Evolutionary conservation across 2,113 vertebrate species (phyloP).

Genomic region (Physeter macrocephalus): DNA sequence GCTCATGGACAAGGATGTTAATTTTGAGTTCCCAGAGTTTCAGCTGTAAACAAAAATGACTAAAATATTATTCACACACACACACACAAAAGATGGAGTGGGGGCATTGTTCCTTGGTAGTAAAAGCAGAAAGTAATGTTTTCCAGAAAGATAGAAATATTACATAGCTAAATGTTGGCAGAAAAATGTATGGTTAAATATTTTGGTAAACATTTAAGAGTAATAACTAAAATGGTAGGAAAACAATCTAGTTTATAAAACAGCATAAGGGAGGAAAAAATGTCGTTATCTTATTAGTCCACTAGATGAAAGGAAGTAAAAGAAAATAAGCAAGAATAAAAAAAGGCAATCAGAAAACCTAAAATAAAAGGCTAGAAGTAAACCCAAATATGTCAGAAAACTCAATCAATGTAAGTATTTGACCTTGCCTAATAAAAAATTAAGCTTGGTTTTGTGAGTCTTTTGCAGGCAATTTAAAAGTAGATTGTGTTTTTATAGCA

Average conservation of each 20-base stretch:
- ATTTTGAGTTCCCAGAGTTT: too few relatives aligned
- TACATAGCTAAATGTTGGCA: neutral
- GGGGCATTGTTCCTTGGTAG: neutral
- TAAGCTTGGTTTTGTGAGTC: neutral
- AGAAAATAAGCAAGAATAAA: constrained; percentile 23
- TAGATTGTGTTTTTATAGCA: neutral
- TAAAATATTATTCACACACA: too few relatives aligned
- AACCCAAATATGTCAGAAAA: neutral
- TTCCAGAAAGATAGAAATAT: constrained; percentile 13
- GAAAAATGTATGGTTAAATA: neutral
- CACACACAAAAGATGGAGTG: too few relatives aligned
- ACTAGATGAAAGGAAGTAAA: neutral
- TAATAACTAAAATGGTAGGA: neutral
- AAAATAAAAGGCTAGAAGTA: neutral
- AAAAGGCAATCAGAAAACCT: neutral
- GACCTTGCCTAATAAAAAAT: constrained; percentile 14
- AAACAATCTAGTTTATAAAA: neutral
- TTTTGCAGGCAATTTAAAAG: neutral
- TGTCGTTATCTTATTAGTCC: neutral
- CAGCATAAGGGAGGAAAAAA: neutral
- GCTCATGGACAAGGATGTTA: too few relatives aligned
- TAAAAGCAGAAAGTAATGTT: neutral
- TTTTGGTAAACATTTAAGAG: constrained; percentile 28
- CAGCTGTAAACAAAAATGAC: too few relatives aligned
- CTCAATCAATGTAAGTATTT: neutral